Percentiles rank a stretch among this genome's conserved stretches.
Evolutionary conservation across 2,797 vertebrate genomes (phyloP).

Genomic region (Periparus ater): DNA sequence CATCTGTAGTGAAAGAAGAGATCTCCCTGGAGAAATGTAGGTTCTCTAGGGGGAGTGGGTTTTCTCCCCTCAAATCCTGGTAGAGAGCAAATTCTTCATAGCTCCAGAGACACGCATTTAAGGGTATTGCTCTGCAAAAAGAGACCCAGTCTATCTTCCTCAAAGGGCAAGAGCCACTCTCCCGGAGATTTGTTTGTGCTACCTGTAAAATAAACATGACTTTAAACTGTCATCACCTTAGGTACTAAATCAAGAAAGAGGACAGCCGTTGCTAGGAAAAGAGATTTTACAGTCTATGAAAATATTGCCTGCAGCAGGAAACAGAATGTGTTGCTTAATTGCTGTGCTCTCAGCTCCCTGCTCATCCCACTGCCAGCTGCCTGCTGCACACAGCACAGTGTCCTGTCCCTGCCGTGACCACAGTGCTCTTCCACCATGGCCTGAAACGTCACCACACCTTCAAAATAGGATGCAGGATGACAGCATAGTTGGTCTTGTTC

Average conservation of each 20-base stretch:
- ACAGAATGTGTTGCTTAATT: not conserved
- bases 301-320: not conserved
- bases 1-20: not conserved
- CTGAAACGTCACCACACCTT: fast-evolving
- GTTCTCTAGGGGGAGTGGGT: not conserved
- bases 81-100: not conserved
- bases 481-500: not conserved
- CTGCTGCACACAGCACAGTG: not conserved
- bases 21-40: not conserved
- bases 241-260: constrained; percentile 2
- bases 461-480: not conserved
- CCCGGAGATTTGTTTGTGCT: not conserved
- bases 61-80: not conserved
- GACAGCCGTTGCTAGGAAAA: not conserved
- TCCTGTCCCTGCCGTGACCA: not conserved
- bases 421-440: fast-evolving
- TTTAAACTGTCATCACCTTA: not conserved
- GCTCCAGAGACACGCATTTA: not conserved
- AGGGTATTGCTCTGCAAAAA: not conserved
- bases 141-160: not conserved
- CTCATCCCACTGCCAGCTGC: not conserved
- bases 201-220: not conserved
- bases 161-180: not conserved
- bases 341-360: fast-evolving
- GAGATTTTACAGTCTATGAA: not conserved